These are phyloP conservation scores for Cryptus viduatorius DNA, from an alignment of 2,888 invertebrate species.

Conservation along the genomic window DNA sequence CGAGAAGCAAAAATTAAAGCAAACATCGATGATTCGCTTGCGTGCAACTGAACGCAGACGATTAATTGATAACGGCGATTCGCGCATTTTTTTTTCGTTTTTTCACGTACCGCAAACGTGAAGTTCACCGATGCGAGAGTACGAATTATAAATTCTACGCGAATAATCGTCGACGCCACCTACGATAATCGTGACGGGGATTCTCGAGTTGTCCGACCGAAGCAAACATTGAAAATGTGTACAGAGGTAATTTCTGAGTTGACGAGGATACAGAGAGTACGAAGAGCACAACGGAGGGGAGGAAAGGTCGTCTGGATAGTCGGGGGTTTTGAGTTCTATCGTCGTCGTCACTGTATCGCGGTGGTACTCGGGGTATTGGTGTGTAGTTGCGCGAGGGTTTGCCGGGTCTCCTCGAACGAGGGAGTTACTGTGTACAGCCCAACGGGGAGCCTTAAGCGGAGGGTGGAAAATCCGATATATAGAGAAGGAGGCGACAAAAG, in stretches of 20 bases:
- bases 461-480: slow-evolving; percentile 39
- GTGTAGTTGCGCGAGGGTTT: slow-evolving; percentile 36
- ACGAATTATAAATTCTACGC: slow-evolving; percentile 54
- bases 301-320: slow-evolving; percentile 49
- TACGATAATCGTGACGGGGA: slow-evolving; percentile 55
- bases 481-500: slow-evolving; percentile 42
- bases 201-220: slow-evolving; percentile 50
- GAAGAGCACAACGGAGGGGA: slow-evolving; percentile 33
- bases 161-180: slow-evolving; percentile 40
- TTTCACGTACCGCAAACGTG: slow-evolving; percentile 37
- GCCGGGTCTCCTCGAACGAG: slow-evolving; percentile 32
- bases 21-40: not conserved
- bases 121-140: slow-evolving; percentile 49
- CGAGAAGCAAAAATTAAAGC: not conserved
- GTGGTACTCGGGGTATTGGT: slow-evolving; percentile 2
- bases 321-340: slow-evolving; percentile 25
- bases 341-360: slow-evolving; percentile 25
- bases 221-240: slow-evolving; percentile 71
- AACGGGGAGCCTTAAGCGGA: slow-evolving; percentile 25
- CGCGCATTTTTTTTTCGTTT: not conserved
- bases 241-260: slow-evolving; percentile 73
- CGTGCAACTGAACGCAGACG: not conserved
- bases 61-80: not conserved
- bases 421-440: slow-evolving; percentile 39
- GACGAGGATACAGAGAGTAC: slow-evolving; percentile 44